Percentiles rank a stretch among this genome's conserved stretches.
phyloP scores from a whole-genome alignment of 2,888 invertebrate species.

The Melipona beecheii region DNA sequence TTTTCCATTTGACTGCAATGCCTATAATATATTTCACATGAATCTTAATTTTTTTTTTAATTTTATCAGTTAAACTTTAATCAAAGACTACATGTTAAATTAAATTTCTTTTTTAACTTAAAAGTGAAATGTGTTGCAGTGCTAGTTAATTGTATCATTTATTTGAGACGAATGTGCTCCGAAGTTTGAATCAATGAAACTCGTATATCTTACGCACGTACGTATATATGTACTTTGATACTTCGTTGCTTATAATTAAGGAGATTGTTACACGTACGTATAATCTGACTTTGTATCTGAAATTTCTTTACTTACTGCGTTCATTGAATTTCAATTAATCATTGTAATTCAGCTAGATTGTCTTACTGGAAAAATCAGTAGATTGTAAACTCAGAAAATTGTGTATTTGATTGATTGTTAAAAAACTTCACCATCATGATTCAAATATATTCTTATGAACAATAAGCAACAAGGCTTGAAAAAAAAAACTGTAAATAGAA shows the following conservation, averaged over 20 bases:
- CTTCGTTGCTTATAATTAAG: background rate
- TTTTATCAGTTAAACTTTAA: too few relatives aligned
- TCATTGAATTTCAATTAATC: background rate
- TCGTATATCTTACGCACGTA: too few relatives aligned
- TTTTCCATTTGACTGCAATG: background rate
- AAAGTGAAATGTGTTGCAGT: background rate
- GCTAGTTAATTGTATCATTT: background rate
- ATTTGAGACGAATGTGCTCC: background rate
- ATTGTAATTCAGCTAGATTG: background rate
- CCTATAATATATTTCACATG: background rate
- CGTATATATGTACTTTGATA: background rate
- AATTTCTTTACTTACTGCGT: background rate
- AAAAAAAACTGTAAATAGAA: background rate
- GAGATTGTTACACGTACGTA: background rate
- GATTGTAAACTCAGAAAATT: too few relatives aligned
- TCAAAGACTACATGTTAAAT: too few relatives aligned
- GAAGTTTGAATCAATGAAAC: background rate
- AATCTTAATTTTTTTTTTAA: background rate
- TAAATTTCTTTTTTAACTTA: background rate
- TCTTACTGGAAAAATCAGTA: background rate
- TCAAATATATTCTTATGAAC: background rate
- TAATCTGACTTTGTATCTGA: background rate
- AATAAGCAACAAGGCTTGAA: background rate
- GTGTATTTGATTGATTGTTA: background rate
- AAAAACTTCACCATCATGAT: background rate